Evolutionary conservation across 2,113 vertebrate genomes (phyloP).

Genomic region (Oreochromis aureus): DNA sequence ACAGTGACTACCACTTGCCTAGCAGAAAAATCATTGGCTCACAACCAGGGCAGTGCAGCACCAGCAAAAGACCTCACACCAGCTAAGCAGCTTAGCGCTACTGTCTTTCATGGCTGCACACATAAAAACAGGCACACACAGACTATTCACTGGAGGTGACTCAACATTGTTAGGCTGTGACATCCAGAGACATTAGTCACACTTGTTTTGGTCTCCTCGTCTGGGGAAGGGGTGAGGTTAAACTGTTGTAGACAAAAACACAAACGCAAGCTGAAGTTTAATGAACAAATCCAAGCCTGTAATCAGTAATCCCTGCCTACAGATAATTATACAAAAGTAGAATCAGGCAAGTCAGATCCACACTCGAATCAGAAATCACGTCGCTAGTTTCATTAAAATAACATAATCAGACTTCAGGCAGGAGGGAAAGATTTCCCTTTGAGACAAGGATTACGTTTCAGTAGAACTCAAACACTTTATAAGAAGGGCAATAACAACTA

Average conservation of each 20-base stretch:
- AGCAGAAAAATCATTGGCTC: conserved; percentile 16
- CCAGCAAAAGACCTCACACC: conserved; percentile 42
- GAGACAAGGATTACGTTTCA: not conserved
- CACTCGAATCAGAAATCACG: not conserved
- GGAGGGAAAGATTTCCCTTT: not conserved
- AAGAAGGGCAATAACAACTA: not conserved
- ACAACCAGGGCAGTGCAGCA: conserved; percentile 20
- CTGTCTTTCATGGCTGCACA: conserved; percentile 35
- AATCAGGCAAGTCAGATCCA: not conserved
- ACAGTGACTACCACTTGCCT: not conserved
- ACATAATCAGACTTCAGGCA: not conserved
- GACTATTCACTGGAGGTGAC: conserved; percentile 30
- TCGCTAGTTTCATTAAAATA: not conserved
- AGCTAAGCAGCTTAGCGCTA: conserved; percentile 54
- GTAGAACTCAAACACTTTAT: not conserved
- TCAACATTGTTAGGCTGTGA: conserved; percentile 30
- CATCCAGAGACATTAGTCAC: not conserved
- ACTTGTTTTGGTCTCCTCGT: not conserved
- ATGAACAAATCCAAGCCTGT: not conserved
- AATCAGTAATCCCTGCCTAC: not conserved
- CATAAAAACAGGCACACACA: not conserved
- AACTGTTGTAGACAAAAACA: not conserved
- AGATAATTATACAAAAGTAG: not conserved
- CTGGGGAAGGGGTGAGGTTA: not conserved
- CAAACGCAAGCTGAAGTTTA: not conserved